phyloP scores from a whole-genome alignment of 2,113 vertebrate species.

The Heteronetta atricapilla region DNA sequence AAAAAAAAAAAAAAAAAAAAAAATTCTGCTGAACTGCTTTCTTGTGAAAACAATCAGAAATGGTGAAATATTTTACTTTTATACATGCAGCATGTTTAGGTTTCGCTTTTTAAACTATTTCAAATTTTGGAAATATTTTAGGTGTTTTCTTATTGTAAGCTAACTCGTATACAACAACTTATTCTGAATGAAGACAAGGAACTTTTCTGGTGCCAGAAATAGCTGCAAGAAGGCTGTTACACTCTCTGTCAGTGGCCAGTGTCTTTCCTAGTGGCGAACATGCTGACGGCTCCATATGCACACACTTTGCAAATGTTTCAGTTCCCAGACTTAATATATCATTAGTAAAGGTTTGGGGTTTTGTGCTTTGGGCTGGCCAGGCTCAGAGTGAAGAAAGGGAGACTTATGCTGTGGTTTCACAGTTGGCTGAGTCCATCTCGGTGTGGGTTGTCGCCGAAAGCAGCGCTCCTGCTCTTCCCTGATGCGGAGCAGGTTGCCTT shows the following conservation, averaged over 20 bases:
- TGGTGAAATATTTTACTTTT: not conserved
- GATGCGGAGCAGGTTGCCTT: not conserved
- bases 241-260: not conserved
- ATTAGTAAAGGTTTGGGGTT: constrained; percentile 3
- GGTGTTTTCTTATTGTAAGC: not conserved
- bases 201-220: not conserved
- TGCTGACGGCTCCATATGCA: not conserved
- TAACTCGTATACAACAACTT: not conserved
- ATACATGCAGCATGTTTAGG: not conserved
- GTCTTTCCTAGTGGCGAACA: not conserved
- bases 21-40: not conserved
- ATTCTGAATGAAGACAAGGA: not conserved
- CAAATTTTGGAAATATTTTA: not conserved
- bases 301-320: not conserved
- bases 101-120: not conserved
- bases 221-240: not conserved
- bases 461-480: not conserved
- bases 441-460: not conserved
- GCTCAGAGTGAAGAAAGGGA: constrained; percentile 33
- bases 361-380: constrained; percentile 16
- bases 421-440: not conserved
- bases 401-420: constrained; percentile 32
- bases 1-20: not conserved
- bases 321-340: not conserved
- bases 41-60: not conserved